Evolutionary conservation across 2,888 invertebrate genomes (phyloP), one percentile per base, ranked within the genome.

Genomic region (Zele albiditarsus): DNA sequence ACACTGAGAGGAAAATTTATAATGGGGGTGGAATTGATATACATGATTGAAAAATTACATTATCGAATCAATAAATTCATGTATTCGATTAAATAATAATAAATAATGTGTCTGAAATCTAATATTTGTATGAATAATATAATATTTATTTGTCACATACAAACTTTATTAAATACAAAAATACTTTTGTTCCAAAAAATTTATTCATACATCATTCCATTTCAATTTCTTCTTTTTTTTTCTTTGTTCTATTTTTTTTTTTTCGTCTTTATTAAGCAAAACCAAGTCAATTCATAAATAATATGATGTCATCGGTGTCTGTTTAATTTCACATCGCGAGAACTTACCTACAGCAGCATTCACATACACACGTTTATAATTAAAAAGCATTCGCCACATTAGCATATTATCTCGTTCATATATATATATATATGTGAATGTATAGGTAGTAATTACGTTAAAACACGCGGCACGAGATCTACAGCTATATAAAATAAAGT

Each of bases 321-420:
- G 6, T 33, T 42, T 38, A 72, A 77, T 78, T 28, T 60, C 73
- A 76, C 16, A 76, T 71, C 78, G 81, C 82, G 84, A 84, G 85
- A 85, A 85, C 82, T 80, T 80, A 76, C 80, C 80, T 80, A 70
- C 72, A 74, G 79, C 68, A 60, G 77, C 82, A 84, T 86, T 87
- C 86, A 84, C 86, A 84, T 84, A 80, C 25, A 53, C 62, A 60
- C n/a, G 33, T 42, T 63, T 84, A 84, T 80, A 82, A 82, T 85
- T 84, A 85, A 84, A 83, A 78, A 74, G 78, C 79, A 80, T 74
- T 69, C 71, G 76, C 62, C 80, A 82, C 81, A 83, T 87, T 86
- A 86, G 84, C 86, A 87, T 87, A 86, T 87, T 86, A 87, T 87
- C 86, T 84, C 79, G 80, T 70, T 2, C 23, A 53, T 53, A 53